phyloP scores from a whole-genome alignment of 2,797 vertebrate genomes.

The Aplochiton taeniatus region DNA sequence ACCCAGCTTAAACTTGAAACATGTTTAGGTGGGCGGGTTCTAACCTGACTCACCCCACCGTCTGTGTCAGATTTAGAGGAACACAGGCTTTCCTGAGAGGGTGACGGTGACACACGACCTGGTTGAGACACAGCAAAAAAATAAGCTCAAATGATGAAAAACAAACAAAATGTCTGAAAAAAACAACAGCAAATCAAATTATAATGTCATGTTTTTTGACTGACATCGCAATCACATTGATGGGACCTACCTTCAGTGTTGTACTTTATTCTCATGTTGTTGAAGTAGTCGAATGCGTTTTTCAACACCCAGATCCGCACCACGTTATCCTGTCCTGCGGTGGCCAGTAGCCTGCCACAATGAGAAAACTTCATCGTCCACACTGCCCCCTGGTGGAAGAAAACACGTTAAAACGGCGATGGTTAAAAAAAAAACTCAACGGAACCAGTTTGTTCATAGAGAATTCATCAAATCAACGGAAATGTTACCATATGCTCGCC shows the following conservation, averaged over 20 bases:
- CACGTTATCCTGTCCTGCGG: constrained; percentile 94
- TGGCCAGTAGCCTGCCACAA: constrained; percentile 92
- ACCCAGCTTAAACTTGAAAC: too few species aligned
- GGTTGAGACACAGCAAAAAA: constrained; percentile 31
- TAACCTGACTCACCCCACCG: constrained; percentile 79
- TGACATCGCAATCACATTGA: neutral
- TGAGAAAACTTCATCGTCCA: constrained; percentile 99
- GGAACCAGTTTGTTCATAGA: neutral
- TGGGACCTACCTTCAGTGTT: constrained; percentile 88
- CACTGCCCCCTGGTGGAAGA: constrained; percentile 85
- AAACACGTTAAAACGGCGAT: neutral
- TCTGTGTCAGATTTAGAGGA: constrained; percentile 98
- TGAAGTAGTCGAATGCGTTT: constrained; percentile 97
- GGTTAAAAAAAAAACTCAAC: neutral
- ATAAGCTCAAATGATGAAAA: neutral
- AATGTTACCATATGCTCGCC: constrained; percentile 92
- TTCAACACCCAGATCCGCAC: constrained; percentile 99
- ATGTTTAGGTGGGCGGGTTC: neutral
- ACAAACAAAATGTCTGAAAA: neutral
- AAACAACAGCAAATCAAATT: neutral
- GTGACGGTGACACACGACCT: constrained; percentile 98
- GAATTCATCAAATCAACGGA: neutral
- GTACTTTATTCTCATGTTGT: constrained; percentile 98
- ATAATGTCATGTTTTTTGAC: neutral
- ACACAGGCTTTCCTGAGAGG: constrained; percentile 97